These are phyloP conservation scores for Odontocerum albicorne DNA, from an alignment of 2,888 invertebrate species.

Conservation along the genomic window DNA sequence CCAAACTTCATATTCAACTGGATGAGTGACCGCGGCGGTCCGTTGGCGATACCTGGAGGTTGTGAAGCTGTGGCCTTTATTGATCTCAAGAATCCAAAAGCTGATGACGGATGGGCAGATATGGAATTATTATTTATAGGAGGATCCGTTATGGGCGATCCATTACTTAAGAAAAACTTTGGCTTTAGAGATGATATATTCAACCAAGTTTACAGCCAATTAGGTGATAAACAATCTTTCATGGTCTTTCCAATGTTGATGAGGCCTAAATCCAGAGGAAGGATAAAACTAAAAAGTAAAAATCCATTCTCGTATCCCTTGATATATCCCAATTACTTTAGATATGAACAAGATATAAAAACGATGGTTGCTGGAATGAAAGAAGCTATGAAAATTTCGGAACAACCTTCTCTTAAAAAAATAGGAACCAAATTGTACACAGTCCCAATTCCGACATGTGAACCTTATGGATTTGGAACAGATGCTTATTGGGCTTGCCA, in stretches of 20 bases:
- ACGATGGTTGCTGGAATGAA: slow-evolving; percentile 67
- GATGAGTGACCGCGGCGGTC: slow-evolving; percentile 57
- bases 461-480: slow-evolving; percentile 59
- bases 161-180: slow-evolving; percentile 53
- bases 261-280: slow-evolving; percentile 71
- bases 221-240: slow-evolving; percentile 50
- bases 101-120: slow-evolving; percentile 62
- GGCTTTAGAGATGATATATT: slow-evolving; percentile 55
- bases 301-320: slow-evolving; percentile 72
- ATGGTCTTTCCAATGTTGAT: slow-evolving; percentile 71
- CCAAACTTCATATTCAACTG: slow-evolving; percentile 56
- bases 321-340: slow-evolving; percentile 81
- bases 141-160: slow-evolving; percentile 56
- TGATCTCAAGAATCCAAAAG: slow-evolving; percentile 60
- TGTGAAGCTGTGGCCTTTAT: slow-evolving; percentile 68
- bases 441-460: slow-evolving; percentile 63
- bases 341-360: slow-evolving; percentile 61
- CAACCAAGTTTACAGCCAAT: slow-evolving; percentile 46
- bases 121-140: slow-evolving; percentile 64
- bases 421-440: slow-evolving; percentile 62
- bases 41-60: slow-evolving; percentile 65
- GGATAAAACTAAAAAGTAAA: slow-evolving; percentile 65
- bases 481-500: slow-evolving; percentile 72
- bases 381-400: slow-evolving; percentile 58
- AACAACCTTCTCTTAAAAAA: slow-evolving; percentile 60